These are phyloP conservation scores for Cryptophagus acutangulus DNA, from an alignment of 2,888 invertebrate genomes.

Conservation along the genomic window DNA sequence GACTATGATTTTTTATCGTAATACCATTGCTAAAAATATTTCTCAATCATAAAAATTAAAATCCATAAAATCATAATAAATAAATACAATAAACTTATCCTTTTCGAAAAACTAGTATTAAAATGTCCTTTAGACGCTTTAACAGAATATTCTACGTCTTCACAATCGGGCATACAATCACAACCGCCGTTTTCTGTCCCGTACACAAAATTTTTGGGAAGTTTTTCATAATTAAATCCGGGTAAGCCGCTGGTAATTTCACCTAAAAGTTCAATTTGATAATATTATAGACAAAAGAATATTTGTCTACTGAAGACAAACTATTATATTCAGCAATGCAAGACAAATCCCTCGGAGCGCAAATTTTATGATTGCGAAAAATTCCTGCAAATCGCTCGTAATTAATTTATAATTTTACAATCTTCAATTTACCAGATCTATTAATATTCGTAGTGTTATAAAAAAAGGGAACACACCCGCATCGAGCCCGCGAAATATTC, in stretches of 20 bases:
- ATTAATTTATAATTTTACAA: no score
- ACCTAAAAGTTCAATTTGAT: no score
- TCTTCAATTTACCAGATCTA: no score
- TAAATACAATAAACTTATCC: no score
- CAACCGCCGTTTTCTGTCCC: conserved; percentile 39
- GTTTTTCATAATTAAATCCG: conserved; percentile 27
- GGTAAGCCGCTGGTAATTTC: conserved; percentile 46
- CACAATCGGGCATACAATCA: conserved; percentile 60
- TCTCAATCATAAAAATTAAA: conserved; percentile 4
- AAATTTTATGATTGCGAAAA: no score
- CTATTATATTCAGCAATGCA: no score
- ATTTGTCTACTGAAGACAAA: no score
- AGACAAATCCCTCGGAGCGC: no score
- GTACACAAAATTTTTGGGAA: no score
- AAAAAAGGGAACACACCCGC: conserved; percentile 60
- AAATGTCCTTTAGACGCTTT: conserved; percentile 54
- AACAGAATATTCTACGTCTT: conserved; percentile 56
- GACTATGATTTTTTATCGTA: conserved; percentile 51
- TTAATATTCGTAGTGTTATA: conserved; percentile 48
- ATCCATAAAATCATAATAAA: conserved; percentile 4
- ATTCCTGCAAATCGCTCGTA: no score
- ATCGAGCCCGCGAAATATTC: conserved; percentile 47
- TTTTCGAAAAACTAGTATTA: conserved; percentile 21
- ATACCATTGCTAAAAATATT: conserved; percentile 40
- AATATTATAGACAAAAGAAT: no score